Percentiles rank a stretch among this genome's conserved stretches.
phyloP scores from a whole-genome alignment of 2,113 vertebrate species.

The Ctenodactylus gundi region DNA sequence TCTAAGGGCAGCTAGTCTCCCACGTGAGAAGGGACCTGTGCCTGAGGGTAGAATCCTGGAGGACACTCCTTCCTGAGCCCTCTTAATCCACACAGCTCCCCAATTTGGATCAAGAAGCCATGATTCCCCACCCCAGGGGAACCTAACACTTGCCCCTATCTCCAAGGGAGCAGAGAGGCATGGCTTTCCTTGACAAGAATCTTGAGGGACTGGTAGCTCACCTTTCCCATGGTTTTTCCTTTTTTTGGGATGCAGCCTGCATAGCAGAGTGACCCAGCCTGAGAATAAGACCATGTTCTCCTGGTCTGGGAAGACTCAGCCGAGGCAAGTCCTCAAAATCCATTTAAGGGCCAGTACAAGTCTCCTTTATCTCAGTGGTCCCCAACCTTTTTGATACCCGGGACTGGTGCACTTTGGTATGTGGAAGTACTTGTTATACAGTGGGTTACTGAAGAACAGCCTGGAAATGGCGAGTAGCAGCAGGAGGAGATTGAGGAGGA shows the following conservation, averaged over 20 bases:
- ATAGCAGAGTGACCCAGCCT: background rate
- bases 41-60: background rate
- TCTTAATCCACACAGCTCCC: background rate
- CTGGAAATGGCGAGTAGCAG: too few relatives aligned
- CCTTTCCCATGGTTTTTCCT: background rate
- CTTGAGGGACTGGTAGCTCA: background rate
- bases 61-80: background rate
- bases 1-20: background rate
- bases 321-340: background rate
- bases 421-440: too few relatives aligned
- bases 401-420: too few relatives aligned
- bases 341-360: accelerated
- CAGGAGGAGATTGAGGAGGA: too few relatives aligned
- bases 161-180: background rate
- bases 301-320: background rate
- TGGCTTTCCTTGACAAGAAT: background rate
- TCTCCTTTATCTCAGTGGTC: background rate
- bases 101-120: background rate
- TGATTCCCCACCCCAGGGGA: background rate
- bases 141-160: background rate
- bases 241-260: background rate
- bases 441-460: too few relatives aligned
- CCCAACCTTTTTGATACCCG: too few relatives aligned
- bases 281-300: background rate
- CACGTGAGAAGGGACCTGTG: background rate